Base-by-base conservation (phyloP, 2,113 vertebrate genomes). In the Elanoides forficatus region DNA sequence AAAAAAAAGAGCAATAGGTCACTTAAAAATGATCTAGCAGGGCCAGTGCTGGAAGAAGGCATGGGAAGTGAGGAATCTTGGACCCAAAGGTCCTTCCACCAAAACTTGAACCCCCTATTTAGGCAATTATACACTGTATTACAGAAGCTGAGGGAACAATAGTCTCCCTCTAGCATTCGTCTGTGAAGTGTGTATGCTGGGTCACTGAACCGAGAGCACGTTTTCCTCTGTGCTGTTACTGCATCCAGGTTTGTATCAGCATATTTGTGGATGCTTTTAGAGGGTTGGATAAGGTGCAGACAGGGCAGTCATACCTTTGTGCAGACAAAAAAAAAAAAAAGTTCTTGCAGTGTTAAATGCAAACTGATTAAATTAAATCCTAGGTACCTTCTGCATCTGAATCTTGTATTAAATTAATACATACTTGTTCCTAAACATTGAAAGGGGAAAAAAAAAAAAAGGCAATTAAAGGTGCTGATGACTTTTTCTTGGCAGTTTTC, bases 151-250 rank as follows among this genome's bases (percentile, higher is more conserved):
- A 25, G 42, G 56, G 25, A 55, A 29, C 71, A 27, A 3, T 6
- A 5, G 9, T 21, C 3, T 60, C 23, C 59, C 34, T 27, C 7
- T 5, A 8, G 55, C 36, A 7, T 42, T 3, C 3, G 18, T 32
- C 71, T 11, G 9, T 32, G 62, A 30, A 15, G 59, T 1, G 4
- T 2, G 0, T 22, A 0, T 20, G 76, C 34, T 29, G 19, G 47
- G 13, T 14, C n/a, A 1, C 5, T 32, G 81, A 32, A 13, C 36
- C 11, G 22, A 19, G 36, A 78, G 40, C 27, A 18, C 15, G 0
- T 26, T 48, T 32, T 74, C 36, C 52, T 36, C 21, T 62, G 60
- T 42, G 15, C n/a, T 29, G 40, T 23, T 32, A 0, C 48, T 43
- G 68, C 55, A 7, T 7, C 62, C 63, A 19, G 29, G 12, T 73